Base-by-base conservation (phyloP, 2,113 vertebrate genomes). In the Colaptes auratus region DNA sequence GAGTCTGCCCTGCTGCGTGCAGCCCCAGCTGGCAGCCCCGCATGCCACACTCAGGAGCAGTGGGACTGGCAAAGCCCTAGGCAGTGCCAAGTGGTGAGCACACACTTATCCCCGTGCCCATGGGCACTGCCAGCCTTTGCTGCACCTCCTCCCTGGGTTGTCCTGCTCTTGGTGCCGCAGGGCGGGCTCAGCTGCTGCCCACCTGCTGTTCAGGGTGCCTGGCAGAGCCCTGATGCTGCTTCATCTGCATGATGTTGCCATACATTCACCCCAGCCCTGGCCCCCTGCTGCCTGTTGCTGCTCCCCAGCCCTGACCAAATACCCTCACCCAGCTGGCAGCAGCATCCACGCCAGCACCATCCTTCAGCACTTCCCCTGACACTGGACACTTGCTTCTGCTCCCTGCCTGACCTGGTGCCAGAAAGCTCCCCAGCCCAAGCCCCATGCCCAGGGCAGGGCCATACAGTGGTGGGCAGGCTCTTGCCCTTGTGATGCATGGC, bases 201-300 rank as follows among this genome's bases (percentile, higher is more conserved):
- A 39, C 39, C 63, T 4, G 1, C 48, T 10, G 6, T 53, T 42
- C 61, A 67, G 77, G 48, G 72, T 16, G 24, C 18, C 91, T 60
- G 60, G 60, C 76, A 58, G 53, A 81, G 52, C 56, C 19, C 33
- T 36, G 44, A 33, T 80, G 72, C 69, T 0, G 4, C 82, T 74
- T 74, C n/a, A 39, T 20, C 72, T 64, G 90, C 72, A 83, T 65
- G 82, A 77, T 12, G 60, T 60, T 89, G 82, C 82, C 70, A 20
- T 67, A 69, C 16, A 2, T 35, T 46, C 2, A 0, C 56, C 35
- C 19, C 44, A 42, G 63, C 31, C 74, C 50, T 69, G 11, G 9
- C 35, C 55, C 39, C 0, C 1, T 0, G 0, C 65, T 89, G 33
- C 48, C 72, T 0, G 0, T 39, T 63, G 72, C 82, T 86, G 30